Percentiles rank a stretch among this genome's conserved stretches.
These are phyloP conservation scores for Danio aesculapii DNA, from an alignment of 2,797 vertebrate genomes.

Conservation along the genomic window DNA sequence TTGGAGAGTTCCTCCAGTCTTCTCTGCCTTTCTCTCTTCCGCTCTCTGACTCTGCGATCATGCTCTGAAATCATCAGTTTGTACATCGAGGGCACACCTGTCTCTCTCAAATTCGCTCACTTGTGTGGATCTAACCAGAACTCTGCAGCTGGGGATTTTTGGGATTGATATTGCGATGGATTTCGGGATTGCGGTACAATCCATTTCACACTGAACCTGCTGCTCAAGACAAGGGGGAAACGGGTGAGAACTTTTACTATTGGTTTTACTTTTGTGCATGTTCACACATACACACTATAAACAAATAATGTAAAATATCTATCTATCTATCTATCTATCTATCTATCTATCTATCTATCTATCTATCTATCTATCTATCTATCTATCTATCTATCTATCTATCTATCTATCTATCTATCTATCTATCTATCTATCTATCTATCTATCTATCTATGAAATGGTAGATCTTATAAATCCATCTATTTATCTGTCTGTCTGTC, in stretches of 20 bases:
- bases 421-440: no score
- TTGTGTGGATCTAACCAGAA: conserved; percentile 46
- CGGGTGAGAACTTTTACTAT: conserved; percentile 41
- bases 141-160: conserved; percentile 16
- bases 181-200: conserved; percentile 13
- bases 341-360: no score
- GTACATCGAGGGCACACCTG: conserved; percentile 42
- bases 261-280: not conserved
- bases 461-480: no score
- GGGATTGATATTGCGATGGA: conserved; percentile 19
- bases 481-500: no score
- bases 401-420: no score
- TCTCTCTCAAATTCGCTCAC: conserved; percentile 37
- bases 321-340: no score
- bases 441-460: no score
- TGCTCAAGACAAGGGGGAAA: conserved; percentile 22
- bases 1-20: not conserved
- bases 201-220: conserved; percentile 11
- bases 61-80: conserved; percentile 26
- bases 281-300: no score
- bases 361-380: no score
- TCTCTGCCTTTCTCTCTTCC: conserved; percentile 28
- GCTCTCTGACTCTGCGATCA: conserved; percentile 2
- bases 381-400: no score
- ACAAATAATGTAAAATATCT: no score